Evolutionary conservation across 2,888 invertebrate species (phyloP).

Genomic region (Hermaeophaga mercurialis): DNA sequence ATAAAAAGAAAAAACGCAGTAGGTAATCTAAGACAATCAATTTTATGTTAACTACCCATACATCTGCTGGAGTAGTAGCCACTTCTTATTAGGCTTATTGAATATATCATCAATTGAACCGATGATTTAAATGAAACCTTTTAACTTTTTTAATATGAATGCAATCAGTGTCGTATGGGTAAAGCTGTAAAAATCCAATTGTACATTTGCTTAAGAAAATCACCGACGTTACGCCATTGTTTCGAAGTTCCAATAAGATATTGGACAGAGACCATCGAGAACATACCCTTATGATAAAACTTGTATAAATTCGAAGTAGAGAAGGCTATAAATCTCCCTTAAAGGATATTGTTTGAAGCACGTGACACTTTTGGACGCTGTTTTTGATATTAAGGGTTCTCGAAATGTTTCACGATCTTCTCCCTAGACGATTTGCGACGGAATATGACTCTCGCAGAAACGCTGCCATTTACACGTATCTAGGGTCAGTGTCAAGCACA

Average conservation of each 20-base stretch:
- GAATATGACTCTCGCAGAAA: slow-evolving; percentile 32
- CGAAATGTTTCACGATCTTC: slow-evolving; percentile 39
- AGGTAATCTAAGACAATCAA: no score
- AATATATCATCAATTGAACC: no score
- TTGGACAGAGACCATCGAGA: slow-evolving; percentile 41
- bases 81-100: no score
- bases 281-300: slow-evolving; percentile 52
- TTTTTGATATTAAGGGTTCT: slow-evolving; percentile 51
- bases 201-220: no score
- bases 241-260: slow-evolving; percentile 35
- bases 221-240: slow-evolving; percentile 15
- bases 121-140: no score
- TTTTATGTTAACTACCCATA: no score
- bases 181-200: no score
- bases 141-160: no score
- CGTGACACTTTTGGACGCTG: slow-evolving; percentile 53
- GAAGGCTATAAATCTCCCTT: slow-evolving; percentile 51
- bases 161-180: no score
- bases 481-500: slow-evolving; percentile 16
- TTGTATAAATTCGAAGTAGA: slow-evolving; percentile 54
- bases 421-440: slow-evolving; percentile 40
- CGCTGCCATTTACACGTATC: slow-evolving; percentile 17
- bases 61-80: no score
- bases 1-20: no score
- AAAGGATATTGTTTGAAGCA: slow-evolving; percentile 55